Conservation (phyloP, 2,888 invertebrate genomes). For the Cataglyphis livida region DNA sequence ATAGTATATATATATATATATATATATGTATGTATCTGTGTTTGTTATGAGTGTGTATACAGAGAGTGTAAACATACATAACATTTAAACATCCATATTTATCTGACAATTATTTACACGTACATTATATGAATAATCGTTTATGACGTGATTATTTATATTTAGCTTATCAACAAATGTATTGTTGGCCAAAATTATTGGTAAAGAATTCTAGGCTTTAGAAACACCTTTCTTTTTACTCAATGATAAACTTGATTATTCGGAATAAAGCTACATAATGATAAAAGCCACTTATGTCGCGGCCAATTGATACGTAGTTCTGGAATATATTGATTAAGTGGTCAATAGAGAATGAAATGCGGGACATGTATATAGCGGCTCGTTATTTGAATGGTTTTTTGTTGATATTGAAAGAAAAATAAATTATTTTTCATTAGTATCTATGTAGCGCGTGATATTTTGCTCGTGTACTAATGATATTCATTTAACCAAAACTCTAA, state of each 20-base stretch:
- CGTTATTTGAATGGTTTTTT: background rate
- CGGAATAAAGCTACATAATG: slow-evolving; percentile 20
- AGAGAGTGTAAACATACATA: background rate
- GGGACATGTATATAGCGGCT: background rate
- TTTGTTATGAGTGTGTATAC: too few relatives aligned
- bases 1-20: background rate
- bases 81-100: background rate
- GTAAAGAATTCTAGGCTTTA: background rate
- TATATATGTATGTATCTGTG: background rate
- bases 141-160: background rate
- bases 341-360: slow-evolving; percentile 22
- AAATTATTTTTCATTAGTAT: slow-evolving; percentile 17
- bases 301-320: background rate
- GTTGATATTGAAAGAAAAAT: background rate
- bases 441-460: background rate
- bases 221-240: background rate
- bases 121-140: background rate
- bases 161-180: background rate
- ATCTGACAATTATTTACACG: background rate
- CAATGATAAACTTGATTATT: slow-evolving; percentile 24
- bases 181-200: background rate
- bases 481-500: background rate
- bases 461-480: background rate
- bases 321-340: slow-evolving; percentile 38
- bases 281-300: slow-evolving; percentile 34